phyloP scores from a whole-genome alignment of 2,888 invertebrate genomes.

The Hetaerina titia region DNA sequence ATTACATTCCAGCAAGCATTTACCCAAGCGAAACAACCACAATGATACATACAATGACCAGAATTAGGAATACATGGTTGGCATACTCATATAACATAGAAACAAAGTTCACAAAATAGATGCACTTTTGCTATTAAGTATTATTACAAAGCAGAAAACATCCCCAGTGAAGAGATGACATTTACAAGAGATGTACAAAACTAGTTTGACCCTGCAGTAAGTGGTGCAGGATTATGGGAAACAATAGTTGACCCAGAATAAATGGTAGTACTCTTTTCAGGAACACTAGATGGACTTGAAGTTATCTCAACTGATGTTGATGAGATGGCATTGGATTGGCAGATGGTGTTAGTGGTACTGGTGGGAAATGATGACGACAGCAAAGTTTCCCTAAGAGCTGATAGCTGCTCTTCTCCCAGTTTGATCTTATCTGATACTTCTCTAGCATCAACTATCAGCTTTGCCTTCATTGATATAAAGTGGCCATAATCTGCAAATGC shows the following conservation, averaged over 20 bases:
- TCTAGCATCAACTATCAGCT: constrained; percentile 88
- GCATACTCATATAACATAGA: constrained; percentile 37
- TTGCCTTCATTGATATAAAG: constrained; percentile 92
- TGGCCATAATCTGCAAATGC: constrained; percentile 90
- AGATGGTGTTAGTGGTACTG: constrained; percentile 11
- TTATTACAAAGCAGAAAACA: constrained; percentile 58
- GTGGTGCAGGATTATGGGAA: constrained; percentile 33
- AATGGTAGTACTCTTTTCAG: constrained; percentile 44
- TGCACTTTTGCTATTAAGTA: constrained; percentile 24
- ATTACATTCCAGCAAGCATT: constrained; percentile 2
- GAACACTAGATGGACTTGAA: constrained; percentile 38
- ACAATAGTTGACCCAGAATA: constrained; percentile 32
- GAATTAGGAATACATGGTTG: constrained; percentile 61
- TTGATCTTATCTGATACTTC: constrained; percentile 92
- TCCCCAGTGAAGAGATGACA: background rate
- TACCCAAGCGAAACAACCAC: constrained; percentile 42
- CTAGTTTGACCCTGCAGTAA: constrained; percentile 52
- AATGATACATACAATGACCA: constrained; percentile 48
- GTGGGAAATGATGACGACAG: constrained; percentile 40
- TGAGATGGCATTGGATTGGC: constrained; percentile 36
- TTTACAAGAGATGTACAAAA: constrained; percentile 32
- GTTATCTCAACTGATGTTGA: constrained; percentile 25
- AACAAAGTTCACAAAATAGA: constrained; percentile 33
- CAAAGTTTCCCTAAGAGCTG: constrained; percentile 84
- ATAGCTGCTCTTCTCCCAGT: constrained; percentile 88